phyloP scores from a whole-genome alignment of 2,113 vertebrate genomes.

The Calidris pygmaea region DNA sequence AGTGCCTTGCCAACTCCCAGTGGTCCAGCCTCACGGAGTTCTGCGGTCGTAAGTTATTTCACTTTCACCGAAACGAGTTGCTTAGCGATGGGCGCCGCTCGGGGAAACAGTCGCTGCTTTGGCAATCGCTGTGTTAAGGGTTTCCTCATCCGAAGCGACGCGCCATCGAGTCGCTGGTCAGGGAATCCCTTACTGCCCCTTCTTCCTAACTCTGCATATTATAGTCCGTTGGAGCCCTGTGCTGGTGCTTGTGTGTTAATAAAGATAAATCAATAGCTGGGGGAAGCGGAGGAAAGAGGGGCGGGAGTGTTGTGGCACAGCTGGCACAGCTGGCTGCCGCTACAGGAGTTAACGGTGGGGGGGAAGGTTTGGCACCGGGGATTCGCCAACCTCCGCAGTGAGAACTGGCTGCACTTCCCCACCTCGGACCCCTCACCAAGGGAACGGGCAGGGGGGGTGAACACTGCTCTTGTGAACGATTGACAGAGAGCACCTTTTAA shows the following conservation, averaged over 20 bases:
- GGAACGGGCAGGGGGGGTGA: neutral
- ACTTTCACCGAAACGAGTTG: rapidly evolving
- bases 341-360: rapidly evolving
- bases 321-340: neutral
- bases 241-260: neutral
- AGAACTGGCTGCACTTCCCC: neutral
- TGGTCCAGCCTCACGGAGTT: slow-evolving; percentile 9
- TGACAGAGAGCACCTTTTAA: no score
- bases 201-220: neutral
- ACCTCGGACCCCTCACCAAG: rapidly evolving
- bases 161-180: rapidly evolving
- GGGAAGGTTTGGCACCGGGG: neutral
- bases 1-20: neutral
- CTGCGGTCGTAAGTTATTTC: neutral
- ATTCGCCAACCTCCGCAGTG: neutral
- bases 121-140: neutral
- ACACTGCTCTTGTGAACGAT: rapidly evolving
- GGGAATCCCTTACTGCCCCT: neutral
- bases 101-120: rapidly evolving
- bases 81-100: rapidly evolving
- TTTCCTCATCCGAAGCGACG: neutral
- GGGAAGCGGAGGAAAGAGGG: neutral
- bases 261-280: rapidly evolving
- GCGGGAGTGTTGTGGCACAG: rapidly evolving
- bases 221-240: rapidly evolving